Conservation (phyloP, 2,888 invertebrate genomes). For the Artemia sinica region DNA sequence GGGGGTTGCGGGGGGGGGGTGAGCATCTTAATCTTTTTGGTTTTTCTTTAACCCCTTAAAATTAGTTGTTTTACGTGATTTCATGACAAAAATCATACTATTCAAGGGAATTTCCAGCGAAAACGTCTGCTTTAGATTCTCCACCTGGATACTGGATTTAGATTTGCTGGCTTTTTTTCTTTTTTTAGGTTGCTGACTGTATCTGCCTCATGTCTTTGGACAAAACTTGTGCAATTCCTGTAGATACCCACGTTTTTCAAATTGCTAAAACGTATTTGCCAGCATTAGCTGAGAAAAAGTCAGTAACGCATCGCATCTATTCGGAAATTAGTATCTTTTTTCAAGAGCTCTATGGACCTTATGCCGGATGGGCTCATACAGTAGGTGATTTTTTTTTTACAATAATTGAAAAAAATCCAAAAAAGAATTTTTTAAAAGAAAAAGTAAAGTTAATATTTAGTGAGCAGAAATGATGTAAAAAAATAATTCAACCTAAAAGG, state of each 20-base stretch:
- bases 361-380: conserved; percentile 89
- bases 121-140: conserved; percentile 6
- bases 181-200: conserved; percentile 74
- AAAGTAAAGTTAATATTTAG: too few relatives aligned
- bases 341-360: conserved; percentile 56
- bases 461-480: too few relatives aligned
- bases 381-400: conserved; percentile 39
- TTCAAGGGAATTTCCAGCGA: neutral
- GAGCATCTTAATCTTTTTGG: too few relatives aligned
- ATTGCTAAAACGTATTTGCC: conserved; percentile 69
- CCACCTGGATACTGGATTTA: neutral
- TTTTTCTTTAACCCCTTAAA: too few relatives aligned
- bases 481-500: too few relatives aligned
- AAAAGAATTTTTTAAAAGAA: too few relatives aligned
- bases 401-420: too few relatives aligned
- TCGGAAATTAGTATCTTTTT: conserved; percentile 68
- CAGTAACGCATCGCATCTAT: conserved; percentile 63
- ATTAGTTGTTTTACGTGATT: too few relatives aligned
- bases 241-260: conserved; percentile 90
- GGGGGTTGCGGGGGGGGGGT: too few relatives aligned
- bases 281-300: conserved; percentile 51
- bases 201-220: conserved; percentile 89
- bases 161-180: neutral
- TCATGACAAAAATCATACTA: too few relatives aligned
- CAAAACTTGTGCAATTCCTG: conserved; percentile 70